A percentile compares a stretch with the other conserved stretches of the same genome.
Evolutionary conservation across 1,140 invertebrate genomes (phyloP).

Genomic region (Procambarus virginalis): DNA sequence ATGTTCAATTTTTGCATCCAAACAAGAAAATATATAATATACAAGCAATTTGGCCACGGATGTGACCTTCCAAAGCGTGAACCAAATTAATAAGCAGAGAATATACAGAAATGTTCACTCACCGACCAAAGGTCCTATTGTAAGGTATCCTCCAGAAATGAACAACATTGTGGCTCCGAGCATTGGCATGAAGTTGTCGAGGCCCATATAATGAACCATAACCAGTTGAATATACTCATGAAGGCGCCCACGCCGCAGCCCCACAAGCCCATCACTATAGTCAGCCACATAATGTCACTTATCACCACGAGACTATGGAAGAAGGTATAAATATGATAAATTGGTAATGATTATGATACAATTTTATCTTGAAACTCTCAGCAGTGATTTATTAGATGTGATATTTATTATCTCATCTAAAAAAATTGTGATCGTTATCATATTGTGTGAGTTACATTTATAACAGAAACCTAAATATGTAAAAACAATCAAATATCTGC

Average conservation of each 20-base stretch:
- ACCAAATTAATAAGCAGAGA: background rate
- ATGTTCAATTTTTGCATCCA: too few relatives aligned
- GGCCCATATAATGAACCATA: slow-evolving; percentile 52
- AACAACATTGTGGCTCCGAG: slow-evolving; percentile 2
- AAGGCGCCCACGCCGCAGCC: slow-evolving; percentile 34
- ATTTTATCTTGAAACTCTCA: too few relatives aligned
- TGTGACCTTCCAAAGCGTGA: background rate
- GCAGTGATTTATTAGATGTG: too few relatives aligned
- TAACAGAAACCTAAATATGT: too few relatives aligned
- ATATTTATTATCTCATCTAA: too few relatives aligned
- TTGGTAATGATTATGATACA: background rate
- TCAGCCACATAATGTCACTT: background rate
- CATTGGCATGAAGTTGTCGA: slow-evolving; percentile 37
- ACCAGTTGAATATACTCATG: slow-evolving; percentile 46
- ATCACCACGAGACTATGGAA: background rate
- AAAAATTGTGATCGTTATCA: too few relatives aligned
- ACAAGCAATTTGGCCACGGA: background rate
- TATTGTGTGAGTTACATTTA: too few relatives aligned
- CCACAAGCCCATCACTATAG: slow-evolving; percentile 27
- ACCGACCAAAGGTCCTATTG: background rate
- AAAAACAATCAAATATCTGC: too few relatives aligned
- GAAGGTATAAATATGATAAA: background rate
- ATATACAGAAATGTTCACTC: background rate
- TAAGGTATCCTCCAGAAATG: background rate
- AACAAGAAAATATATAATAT: too few relatives aligned